Evolutionary conservation across 1,140 invertebrate species (phyloP), one percentile per base, ranked within the genome.

Genomic region (Drosophila micromelanica): DNA sequence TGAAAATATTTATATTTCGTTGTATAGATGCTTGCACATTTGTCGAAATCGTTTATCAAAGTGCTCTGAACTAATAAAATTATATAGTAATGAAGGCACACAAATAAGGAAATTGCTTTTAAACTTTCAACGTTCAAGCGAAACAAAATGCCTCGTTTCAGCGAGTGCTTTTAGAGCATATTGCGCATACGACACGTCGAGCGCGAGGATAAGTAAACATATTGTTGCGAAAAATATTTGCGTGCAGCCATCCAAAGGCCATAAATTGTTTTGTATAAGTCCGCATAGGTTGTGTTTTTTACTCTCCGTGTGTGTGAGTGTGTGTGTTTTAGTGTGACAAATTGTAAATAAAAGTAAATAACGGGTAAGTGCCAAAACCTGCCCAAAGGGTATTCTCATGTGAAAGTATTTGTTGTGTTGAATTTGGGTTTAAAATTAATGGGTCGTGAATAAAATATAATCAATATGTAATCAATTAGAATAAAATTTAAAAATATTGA

Each of bases 151-250:
- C 64, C 71, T 15, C 46, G 48, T 20, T 45, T 17, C n/a, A 12
- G 32, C 13, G 40, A 37, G 37, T 55, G 51, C 40, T 51, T 38
- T 11, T 79, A 89, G 78, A 73, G 76, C 76, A 71, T 76, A 87
- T 89, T 81, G 76, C 64, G 84, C 63, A 87, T 89, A 80, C 84
- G 84, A 77, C 79, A 87, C 84, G 84, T 87, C 63, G 73, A 52
- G 64, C 79, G 69, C 61, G 17, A 40, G 64, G 69, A 78, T 85
- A 90, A 59, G 76, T 48, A 49, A 87, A 89, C 84, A 87, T 87
- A 87, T 87, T 87, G 84, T 74, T 69, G 79, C 72, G 69, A 70
- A 73, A 71, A 79, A 68, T 37, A 45, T 13, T 76, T 72, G 82
- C 64, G 71, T 67, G 69, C 55, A 63, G 64, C 73, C 49, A 72